Conservation (phyloP, 2,113 vertebrate genomes). For the Psammodynastes pulverulentus region DNA sequence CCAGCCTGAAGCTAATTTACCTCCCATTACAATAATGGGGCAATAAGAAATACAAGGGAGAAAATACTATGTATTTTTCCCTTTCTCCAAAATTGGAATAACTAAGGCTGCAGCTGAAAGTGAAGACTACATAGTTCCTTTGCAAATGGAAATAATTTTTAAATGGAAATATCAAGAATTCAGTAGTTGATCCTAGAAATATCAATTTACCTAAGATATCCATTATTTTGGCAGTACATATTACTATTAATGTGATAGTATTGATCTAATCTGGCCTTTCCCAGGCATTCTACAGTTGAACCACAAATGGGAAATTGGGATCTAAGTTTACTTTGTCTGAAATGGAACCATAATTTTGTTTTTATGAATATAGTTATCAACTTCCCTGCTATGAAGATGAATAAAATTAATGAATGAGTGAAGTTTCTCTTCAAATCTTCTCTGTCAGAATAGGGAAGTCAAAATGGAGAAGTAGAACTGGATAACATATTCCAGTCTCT, state of each 20-base stretch:
- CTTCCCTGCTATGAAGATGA: not conserved
- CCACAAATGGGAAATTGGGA: not conserved
- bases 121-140: not conserved
- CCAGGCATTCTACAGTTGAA: not conserved
- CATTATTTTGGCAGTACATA: not conserved
- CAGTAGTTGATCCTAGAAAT: not conserved
- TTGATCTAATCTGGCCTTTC: not conserved
- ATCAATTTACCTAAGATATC: not conserved
- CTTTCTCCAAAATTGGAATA: not conserved
- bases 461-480: not conserved
- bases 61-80: not conserved
- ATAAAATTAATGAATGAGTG: not conserved
- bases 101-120: not conserved
- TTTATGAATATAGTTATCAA: not conserved
- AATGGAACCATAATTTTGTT: not conserved
- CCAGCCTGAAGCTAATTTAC: not conserved
- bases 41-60: not conserved
- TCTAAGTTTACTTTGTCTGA: not conserved
- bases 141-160: not conserved
- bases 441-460: not conserved
- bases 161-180: not conserved
- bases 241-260: not conserved
- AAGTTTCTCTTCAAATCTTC: not conserved
- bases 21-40: too few relatives aligned
- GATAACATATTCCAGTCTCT: not conserved